phyloP scores from a whole-genome alignment of 92 coral and sea anemone genomes.

The Pocillopora meandrina region DNA sequence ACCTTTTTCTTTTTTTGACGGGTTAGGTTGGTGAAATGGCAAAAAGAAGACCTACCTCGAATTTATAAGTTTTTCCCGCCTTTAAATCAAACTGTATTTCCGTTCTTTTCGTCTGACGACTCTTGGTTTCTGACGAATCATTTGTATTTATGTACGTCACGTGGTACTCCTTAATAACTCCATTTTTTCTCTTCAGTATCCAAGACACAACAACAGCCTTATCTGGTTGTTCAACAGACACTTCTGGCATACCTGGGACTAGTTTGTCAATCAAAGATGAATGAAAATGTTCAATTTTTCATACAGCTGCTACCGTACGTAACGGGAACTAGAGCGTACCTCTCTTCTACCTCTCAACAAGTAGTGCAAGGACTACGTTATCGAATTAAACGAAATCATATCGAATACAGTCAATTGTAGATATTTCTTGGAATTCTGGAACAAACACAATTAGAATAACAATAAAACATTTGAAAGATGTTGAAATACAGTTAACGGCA shows the following conservation, averaged over 20 bases:
- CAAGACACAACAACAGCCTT: background rate
- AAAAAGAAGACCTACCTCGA: background rate
- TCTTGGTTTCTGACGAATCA: background rate
- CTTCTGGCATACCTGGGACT: background rate
- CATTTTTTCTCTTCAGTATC: background rate
- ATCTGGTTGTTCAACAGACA: background rate
- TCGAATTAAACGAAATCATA: no score
- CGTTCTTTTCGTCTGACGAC: background rate
- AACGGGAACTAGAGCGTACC: no score
- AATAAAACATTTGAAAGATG: no score
- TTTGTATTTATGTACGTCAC: background rate
- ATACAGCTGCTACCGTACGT: no score
- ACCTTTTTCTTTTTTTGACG: background rate
- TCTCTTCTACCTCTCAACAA: background rate
- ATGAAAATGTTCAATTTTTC: background rate
- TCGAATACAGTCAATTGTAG: no score
- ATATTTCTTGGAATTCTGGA: no score
- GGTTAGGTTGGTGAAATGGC: no score
- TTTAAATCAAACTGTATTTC: background rate
- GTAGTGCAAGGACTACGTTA: background rate
- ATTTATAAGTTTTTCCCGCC: conserved; percentile 2
- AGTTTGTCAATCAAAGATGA: background rate
- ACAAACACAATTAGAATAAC: no score
- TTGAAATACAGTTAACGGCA: no score
- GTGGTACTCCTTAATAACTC: background rate